A percentile compares a stretch with the other conserved stretches of the same genome.
Conservation (phyloP, 2,888 invertebrate species). For the Drosophila niveifrons region DNA sequence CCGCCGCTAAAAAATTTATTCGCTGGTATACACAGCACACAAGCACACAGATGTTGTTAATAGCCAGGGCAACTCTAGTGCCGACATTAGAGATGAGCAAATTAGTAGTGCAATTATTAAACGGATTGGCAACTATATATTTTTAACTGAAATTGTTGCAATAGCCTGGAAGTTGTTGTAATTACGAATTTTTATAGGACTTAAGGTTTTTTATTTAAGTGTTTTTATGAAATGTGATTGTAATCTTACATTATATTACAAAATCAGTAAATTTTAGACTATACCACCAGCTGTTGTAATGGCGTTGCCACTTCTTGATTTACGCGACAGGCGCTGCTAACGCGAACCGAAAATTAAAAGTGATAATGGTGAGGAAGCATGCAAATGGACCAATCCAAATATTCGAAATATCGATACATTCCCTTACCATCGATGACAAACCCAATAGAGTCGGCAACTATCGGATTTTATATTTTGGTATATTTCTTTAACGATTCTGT, state of each 20-base stretch:
- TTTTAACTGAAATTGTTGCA: constrained; percentile 1
- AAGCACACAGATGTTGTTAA: constrained; percentile 56
- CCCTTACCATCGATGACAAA: no score
- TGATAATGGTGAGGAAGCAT: not conserved
- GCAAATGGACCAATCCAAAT: not conserved
- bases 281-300: constrained; percentile 33
- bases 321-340: constrained; percentile 41
- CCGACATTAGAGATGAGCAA: constrained; percentile 47
- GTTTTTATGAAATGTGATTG: not conserved
- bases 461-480: no score
- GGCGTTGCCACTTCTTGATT: constrained; percentile 28
- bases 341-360: constrained; percentile 47
- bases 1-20: constrained; percentile 76
- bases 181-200: not conserved
- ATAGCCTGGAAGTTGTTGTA: not conserved
- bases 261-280: not conserved
- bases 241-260: not conserved
- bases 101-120: not conserved
- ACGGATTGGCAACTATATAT: constrained; percentile 9
- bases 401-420: not conserved
- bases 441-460: no score
- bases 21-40: constrained; percentile 74
- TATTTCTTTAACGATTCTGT: no score
- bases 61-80: constrained; percentile 50
- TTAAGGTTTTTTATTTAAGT: not conserved